Conservation (phyloP, 2,888 invertebrate genomes). For the Chirona hameri region DNA sequence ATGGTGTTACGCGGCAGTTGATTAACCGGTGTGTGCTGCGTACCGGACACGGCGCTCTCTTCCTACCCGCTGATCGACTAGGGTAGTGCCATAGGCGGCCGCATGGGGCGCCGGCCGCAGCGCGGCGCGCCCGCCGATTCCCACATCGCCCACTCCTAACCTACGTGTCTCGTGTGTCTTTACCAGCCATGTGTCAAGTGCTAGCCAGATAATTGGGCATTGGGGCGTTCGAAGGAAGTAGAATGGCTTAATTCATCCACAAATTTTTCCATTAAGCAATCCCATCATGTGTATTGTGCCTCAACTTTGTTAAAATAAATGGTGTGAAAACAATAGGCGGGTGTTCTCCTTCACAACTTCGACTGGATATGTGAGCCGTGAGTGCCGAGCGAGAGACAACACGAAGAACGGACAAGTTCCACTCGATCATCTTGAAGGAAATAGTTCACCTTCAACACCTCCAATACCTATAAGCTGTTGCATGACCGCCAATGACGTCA, state of each 20-base stretch:
- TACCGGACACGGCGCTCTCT: background rate
- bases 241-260: slow-evolving; percentile 27
- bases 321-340: no score
- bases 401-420: no score
- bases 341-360: no score
- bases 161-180: slow-evolving; percentile 11
- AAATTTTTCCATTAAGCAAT: slow-evolving; percentile 29
- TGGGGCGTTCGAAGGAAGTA: slow-evolving; percentile 25
- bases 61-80: background rate
- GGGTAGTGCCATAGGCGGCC: slow-evolving; percentile 23
- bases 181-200: slow-evolving; percentile 25
- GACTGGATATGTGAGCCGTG: no score
- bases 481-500: no score
- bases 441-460: no score
- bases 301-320: slow-evolving; percentile 31
- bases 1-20: slow-evolving; percentile 3
- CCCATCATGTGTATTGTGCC: slow-evolving; percentile 30
- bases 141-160: background rate
- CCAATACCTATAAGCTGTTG: no score
- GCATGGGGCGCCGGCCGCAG: background rate
- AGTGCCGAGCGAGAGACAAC: no score
- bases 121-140: background rate
- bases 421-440: no score
- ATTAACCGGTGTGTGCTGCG: background rate
- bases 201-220: slow-evolving; percentile 28